Conservation (phyloP, 2,113 vertebrate species). For the Alethe diademata region DNA sequence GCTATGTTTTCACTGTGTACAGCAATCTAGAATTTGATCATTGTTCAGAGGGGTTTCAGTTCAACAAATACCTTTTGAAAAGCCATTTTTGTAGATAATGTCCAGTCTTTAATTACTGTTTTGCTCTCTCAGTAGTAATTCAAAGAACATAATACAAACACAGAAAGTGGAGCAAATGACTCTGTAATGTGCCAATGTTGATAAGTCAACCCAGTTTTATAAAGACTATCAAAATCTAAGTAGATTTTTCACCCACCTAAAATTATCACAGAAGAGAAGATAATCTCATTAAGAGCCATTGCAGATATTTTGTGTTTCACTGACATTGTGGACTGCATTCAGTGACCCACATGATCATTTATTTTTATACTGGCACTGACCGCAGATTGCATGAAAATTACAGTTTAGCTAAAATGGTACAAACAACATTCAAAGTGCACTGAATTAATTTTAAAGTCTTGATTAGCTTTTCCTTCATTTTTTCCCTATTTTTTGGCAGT, state of each 20-base stretch:
- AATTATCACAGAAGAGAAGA: not conserved
- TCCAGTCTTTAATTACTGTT: not conserved
- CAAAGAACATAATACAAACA: not conserved
- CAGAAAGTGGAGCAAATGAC: not conserved
- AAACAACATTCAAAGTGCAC: not conserved
- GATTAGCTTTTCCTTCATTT: conserved; percentile 2
- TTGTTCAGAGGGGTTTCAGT: not conserved
- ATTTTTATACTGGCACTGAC: not conserved
- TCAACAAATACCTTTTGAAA: not conserved
- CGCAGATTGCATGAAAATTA: not conserved
- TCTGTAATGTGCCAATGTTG: not conserved
- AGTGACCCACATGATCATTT: not conserved
- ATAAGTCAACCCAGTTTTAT: not conserved
- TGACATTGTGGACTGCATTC: not conserved
- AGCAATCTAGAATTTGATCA: not conserved
- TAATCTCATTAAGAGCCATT: not conserved
- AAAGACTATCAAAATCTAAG: not conserved
- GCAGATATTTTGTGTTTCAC: not conserved
- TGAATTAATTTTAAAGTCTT: conserved; percentile 3
- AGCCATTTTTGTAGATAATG: not conserved
- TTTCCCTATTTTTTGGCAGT: not conserved
- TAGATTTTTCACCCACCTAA: not conserved
- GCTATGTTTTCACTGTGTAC: not conserved
- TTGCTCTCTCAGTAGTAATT: not conserved
- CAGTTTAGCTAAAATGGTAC: not conserved